Percentiles rank a stretch among this genome's conserved stretches.
Conservation (phyloP, 2,888 invertebrate genomes). For the Rotaria macrura region DNA sequence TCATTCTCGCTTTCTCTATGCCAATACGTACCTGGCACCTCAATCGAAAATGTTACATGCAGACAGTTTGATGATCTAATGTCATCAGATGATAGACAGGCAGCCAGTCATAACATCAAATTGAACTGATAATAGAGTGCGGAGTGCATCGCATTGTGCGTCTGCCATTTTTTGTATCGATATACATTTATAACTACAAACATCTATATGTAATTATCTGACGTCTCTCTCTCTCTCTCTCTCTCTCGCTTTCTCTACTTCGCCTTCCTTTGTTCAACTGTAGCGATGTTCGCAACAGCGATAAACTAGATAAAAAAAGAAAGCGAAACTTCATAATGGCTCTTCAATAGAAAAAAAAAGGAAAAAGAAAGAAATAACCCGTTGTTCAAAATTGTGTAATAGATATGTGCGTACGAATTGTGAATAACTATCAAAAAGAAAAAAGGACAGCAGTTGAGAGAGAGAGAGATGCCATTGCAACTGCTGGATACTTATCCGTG, state of each 20-base stretch:
- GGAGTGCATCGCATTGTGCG: neutral
- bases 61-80: conserved; percentile 12
- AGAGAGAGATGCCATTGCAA: neutral
- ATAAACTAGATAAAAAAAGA: neutral
- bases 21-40: neutral
- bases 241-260: too few species aligned
- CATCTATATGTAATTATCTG: neutral
- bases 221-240: neutral
- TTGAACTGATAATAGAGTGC: conserved; percentile 15
- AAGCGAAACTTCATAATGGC: neutral
- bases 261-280: neutral
- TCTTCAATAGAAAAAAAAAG: neutral
- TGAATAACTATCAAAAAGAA: neutral
- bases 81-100: conserved; percentile 3
- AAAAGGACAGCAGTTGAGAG: neutral
- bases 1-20: neutral
- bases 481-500: neutral
- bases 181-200: neutral
- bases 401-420: neutral
- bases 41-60: neutral
- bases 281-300: neutral
- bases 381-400: conserved; percentile 3
- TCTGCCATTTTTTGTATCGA: neutral
- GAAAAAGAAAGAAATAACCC: neutral
- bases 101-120: conserved; percentile 8